These are phyloP conservation scores for Terrapene triunguis DNA, from an alignment of 2,113 vertebrate species.

Conservation along the genomic window DNA sequence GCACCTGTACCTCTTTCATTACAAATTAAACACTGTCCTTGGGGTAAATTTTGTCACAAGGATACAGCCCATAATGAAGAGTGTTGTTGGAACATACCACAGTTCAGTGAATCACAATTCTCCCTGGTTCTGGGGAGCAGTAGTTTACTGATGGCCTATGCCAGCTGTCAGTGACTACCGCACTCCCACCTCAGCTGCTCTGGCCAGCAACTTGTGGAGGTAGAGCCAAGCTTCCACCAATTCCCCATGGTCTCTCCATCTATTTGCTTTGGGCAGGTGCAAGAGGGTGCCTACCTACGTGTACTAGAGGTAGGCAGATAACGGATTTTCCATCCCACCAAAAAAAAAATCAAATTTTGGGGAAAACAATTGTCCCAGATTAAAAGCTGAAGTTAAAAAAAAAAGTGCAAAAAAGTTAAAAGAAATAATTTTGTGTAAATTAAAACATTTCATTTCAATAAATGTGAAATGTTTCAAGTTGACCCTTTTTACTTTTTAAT, in stretches of 20 bases:
- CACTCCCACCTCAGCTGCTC: background rate
- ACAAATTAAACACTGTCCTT: background rate
- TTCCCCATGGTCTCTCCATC: background rate
- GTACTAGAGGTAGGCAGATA: background rate
- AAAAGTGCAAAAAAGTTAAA: background rate
- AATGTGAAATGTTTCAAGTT: background rate
- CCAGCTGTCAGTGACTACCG: background rate
- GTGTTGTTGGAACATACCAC: background rate
- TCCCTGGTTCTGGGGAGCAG: background rate
- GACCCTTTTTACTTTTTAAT: background rate
- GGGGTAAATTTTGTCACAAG: background rate
- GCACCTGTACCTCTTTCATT: too few relatives aligned
- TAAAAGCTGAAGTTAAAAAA: background rate
- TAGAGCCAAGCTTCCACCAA: fast-evolving
- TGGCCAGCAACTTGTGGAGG: fast-evolving
- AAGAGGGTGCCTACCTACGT: too few relatives aligned
- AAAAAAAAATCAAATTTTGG: background rate
- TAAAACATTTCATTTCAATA: background rate
- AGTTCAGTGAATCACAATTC: background rate
- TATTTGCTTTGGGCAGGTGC: background rate
- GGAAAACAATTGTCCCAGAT: background rate
- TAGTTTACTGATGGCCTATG: background rate
- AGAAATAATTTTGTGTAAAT: background rate
- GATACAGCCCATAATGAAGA: background rate
- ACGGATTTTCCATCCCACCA: background rate